Evolutionary conservation across 2,888 invertebrate genomes (phyloP), one percentile per base, ranked within the genome.

Genomic region (Chaetoderma sp.): DNA sequence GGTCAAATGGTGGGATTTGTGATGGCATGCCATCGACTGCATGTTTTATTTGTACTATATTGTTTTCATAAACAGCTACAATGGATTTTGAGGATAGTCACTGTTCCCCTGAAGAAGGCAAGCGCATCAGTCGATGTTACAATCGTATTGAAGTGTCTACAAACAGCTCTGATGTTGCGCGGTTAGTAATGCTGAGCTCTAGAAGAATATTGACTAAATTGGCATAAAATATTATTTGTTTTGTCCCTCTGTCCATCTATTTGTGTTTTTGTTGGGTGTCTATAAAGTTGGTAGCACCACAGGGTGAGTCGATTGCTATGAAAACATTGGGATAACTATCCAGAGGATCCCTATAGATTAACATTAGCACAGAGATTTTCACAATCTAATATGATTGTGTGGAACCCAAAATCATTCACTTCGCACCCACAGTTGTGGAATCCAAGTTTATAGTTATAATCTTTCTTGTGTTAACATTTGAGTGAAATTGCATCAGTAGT

Each of bases 61-160:
- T n/a, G n/a, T 42, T 42, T 21, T 42, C 21, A 21, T 42, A 18
- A 18, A 8, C 10, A 49, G 52, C 52, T 16, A 16, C 23, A 1
- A n/a, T 32, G 13, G 52, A 52, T n/a, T 32, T n/a, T 21, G 13
- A 3, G 28, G 52, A 52, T 16, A 13, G 16, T 10, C 28, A 52
- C 32, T 28, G 3, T 30, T 28, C 32, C 13, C 28, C 10, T 52
- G 83, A 82, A 56, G 85, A 84, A 60, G 67, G 81, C 55, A 74
- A 78, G 30, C 72, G 80, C 25, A 77, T 84, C 28, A 76, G 74
- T 50, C 81, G 81, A 39, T 83, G 83, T 65, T 80, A 76, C 72
- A 77, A 71, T 58, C 72, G 74, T 5, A 57, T 84, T 13, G 83
- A 84, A 47, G 84, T 85, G 10, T 84, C 85, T 23, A 80, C 83